Conservation (phyloP, 2,888 invertebrate genomes). For the Sarcophaga subvicina region DNA sequence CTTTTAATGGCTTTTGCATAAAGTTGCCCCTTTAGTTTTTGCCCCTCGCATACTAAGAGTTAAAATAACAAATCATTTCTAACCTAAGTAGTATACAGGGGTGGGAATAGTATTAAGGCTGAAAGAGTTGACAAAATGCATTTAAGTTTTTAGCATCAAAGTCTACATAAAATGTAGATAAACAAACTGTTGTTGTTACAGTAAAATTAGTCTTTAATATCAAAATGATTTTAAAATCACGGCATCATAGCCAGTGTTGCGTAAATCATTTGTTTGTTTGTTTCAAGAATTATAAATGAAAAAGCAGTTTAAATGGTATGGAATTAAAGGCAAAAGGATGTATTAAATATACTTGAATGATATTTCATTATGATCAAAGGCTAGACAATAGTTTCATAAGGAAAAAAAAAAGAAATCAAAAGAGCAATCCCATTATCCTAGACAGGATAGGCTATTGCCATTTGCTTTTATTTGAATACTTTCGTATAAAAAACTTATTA, state of each 20-base stretch:
- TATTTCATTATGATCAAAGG: neutral
- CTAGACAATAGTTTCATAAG: neutral
- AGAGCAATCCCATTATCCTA: neutral
- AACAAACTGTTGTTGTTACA: constrained; percentile 5
- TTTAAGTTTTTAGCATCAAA: constrained; percentile 9
- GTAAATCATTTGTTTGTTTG: constrained; percentile 6
- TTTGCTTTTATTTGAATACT: too few relatives aligned
- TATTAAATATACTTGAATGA: neutral
- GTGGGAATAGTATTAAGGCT: neutral
- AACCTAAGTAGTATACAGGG: neutral
- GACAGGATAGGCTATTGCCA: neutral
- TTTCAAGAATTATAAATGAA: neutral
- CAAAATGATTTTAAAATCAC: neutral
- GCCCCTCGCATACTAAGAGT: neutral
- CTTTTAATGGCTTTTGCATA: constrained; percentile 79
- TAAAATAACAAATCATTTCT: constrained; percentile 20
- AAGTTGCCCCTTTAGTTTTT: constrained; percentile 70
- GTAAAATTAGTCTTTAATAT: neutral
- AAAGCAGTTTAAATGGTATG: neutral
- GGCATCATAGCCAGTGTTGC: neutral
- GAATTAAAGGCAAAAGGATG: neutral
- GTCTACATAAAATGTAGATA: neutral
- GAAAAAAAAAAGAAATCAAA: neutral
- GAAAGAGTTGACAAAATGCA: constrained; percentile 27
- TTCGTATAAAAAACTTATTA: too few relatives aligned